Conservation (phyloP, 2,113 vertebrate genomes). For the Forbesichthys agassizii region DNA sequence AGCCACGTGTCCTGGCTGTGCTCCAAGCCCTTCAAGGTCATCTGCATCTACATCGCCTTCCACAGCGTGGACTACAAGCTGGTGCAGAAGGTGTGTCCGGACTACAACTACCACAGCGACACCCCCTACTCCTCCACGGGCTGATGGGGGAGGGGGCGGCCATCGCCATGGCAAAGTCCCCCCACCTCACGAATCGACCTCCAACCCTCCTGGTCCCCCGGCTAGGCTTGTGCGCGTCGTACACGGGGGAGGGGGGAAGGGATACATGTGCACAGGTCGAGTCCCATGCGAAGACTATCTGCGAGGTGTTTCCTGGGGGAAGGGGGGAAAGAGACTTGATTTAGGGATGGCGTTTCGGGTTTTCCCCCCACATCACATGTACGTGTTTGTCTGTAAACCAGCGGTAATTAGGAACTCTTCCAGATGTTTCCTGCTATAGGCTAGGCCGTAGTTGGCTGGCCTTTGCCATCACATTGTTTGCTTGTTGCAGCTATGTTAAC, state of each 20-base stretch:
- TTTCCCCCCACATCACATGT: constrained; percentile 53
- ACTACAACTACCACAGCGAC: constrained; percentile 99
- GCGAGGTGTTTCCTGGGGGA: neutral
- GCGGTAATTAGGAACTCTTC: constrained; percentile 66
- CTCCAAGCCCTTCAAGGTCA: constrained; percentile 98
- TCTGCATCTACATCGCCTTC: constrained; percentile 99
- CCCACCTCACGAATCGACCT: constrained; percentile 23
- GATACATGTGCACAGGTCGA: no score
- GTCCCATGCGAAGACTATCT: no score
- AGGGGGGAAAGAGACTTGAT: neutral
- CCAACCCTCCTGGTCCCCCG: constrained; percentile 31
- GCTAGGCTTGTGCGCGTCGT: neutral
- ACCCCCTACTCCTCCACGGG: constrained; percentile 95
- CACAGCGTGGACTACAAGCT: constrained; percentile 99
- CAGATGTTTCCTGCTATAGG: constrained; percentile 74
- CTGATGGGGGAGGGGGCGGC: constrained; percentile 67
- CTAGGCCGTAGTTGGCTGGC: constrained; percentile 54
- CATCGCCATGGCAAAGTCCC: constrained; percentile 4
- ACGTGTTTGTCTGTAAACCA: constrained; percentile 53
- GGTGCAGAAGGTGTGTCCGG: constrained; percentile 98
- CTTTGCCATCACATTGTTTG: constrained; percentile 8
- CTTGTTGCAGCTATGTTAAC: neutral
- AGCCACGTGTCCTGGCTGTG: constrained; percentile 99
- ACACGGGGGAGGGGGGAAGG: neutral
- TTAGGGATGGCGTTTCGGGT: neutral